These are phyloP conservation scores for Drosophila affinis DNA, from an alignment of 2,888 invertebrate genomes.

Conservation along the genomic window DNA sequence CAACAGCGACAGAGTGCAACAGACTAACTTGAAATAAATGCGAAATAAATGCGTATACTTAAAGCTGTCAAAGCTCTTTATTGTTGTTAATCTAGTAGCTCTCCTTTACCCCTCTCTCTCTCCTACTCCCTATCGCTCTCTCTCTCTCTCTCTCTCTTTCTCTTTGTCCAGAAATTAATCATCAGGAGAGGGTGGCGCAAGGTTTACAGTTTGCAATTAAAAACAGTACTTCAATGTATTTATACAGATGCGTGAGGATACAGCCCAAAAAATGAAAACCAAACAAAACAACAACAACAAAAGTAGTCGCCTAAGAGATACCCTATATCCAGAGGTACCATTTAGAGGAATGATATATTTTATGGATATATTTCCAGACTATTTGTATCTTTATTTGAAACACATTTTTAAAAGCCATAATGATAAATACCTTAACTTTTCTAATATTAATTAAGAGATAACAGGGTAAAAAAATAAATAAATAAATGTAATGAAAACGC, in stretches of 20 bases:
- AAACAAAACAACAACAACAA: neutral
- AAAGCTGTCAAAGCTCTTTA: conserved; percentile 1
- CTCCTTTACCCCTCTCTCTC: neutral
- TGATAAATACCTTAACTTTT: neutral
- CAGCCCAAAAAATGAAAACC: neutral
- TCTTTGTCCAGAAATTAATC: conserved; percentile 1
- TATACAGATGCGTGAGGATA: conserved; percentile 8
- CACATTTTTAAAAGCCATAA: no score
- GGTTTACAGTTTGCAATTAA: conserved; percentile 4
- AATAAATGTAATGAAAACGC: neutral
- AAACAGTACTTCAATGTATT: conserved; percentile 21
- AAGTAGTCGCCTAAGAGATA: neutral
- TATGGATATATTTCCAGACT: no score
- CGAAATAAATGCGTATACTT: conserved; percentile 2
- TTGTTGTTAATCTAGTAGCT: neutral
- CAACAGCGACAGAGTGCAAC: conserved; percentile 8
- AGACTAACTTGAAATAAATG: conserved; percentile 25
- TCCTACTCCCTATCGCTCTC: neutral
- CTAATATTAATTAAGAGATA: neutral
- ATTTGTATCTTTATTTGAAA: no score
- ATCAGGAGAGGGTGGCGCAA: conserved; percentile 10
- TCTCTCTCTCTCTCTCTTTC: neutral
- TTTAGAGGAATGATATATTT: no score
- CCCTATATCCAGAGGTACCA: neutral
- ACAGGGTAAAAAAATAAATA: neutral